Evolutionary conservation across 2,888 invertebrate genomes (phyloP), one percentile per base, ranked within the genome.

Genomic region (Argyra leucocephala): DNA sequence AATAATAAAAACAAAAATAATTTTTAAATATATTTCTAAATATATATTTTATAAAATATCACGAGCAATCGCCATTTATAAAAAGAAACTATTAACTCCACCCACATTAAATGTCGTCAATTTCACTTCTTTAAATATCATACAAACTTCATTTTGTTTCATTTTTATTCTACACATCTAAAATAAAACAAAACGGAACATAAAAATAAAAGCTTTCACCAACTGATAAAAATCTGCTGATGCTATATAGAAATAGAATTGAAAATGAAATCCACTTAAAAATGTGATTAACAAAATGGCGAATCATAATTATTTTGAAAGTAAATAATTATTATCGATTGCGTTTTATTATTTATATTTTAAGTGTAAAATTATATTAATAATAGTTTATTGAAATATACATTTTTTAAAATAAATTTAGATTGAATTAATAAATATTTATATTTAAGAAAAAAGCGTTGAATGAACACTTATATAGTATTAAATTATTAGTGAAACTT

Each of bases 41-140:
- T 26, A 26, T 26, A 26, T 26, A 26, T 31, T 31, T 48, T 48
- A 18, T 48, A 1, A n/a, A 48, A 48, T 3, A 37, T 3, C 48
- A 18, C 2, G 48, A 48, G 12, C 9, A 12, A 48, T 48, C 48
- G 48, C 48, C 48, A 48, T 48, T 48, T 48, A 48, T 48, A 48
- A 48, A 48, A 9, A 12, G 2, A 48, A 18, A 3, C 48, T 48
- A 48, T n/a, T 48, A 48, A 48, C 48, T 48, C 48, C 48, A 48
- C 48, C 48, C 15, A 48, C 48, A 48, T 48, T 48, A 48, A 48
- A 48, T 48, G 48, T 48, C 48, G 48, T 48, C 48, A 48, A 48
- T 5, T 48, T 48, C 18, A 48, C 9, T 31, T 31, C n/a, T 48
- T 48, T 48, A n/a, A 48, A 48, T 48, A 48, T 48, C 48, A 18